Percentiles rank a stretch among this genome's conserved stretches.
Conservation (phyloP, 1,140 invertebrate genomes). For the Heliconius hermathena region DNA sequence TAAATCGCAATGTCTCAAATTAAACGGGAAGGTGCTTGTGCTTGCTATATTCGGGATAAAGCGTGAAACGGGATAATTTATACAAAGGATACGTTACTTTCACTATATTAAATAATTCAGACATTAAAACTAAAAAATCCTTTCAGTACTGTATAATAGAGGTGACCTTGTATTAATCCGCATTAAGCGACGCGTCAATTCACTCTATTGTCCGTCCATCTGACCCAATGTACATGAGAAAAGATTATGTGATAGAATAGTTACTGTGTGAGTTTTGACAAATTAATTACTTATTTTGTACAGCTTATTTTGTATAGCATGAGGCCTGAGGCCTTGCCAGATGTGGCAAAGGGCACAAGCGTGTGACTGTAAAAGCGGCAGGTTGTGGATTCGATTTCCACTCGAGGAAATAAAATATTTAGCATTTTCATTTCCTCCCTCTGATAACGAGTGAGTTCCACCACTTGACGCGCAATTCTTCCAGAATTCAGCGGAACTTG, state of each 20-base stretch:
- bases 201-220: slow-evolving; percentile 28
- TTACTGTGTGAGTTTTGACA: slow-evolving; percentile 1
- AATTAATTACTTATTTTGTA: slow-evolving; percentile 6
- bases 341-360: too few relatives aligned
- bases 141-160: background rate
- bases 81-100: too few relatives aligned
- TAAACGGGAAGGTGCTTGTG: too few relatives aligned
- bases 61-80: too few relatives aligned
- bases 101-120: too few relatives aligned
- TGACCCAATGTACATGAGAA: slow-evolving; percentile 6
- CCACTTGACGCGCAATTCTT: too few relatives aligned
- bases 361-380: background rate
- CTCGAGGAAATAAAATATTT: background rate
- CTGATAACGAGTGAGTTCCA: too few relatives aligned
- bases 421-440: too few relatives aligned
- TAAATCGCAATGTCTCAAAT: too few relatives aligned
- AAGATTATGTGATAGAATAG: background rate
- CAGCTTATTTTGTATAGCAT: too few relatives aligned
- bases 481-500: too few relatives aligned
- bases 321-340: background rate
- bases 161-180: slow-evolving; percentile 30
- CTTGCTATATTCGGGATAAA: too few relatives aligned
- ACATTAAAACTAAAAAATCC: background rate
- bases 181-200: slow-evolving; percentile 30
- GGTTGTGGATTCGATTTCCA: background rate